Conservation (phyloP, 1,140 invertebrate genomes). For the Delia radicum region DNA sequence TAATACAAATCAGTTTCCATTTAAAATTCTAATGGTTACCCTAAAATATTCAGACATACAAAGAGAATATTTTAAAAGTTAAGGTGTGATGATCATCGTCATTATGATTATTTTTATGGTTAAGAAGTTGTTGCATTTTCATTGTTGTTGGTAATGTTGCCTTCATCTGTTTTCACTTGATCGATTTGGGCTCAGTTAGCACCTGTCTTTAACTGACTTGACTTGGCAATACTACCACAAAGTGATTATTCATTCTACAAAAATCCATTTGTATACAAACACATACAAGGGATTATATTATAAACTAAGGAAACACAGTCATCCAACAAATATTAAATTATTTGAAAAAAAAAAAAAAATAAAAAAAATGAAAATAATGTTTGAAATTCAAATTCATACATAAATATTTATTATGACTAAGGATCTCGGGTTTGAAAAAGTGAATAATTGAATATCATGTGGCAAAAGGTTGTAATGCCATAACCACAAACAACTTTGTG, state of each 20-base stretch:
- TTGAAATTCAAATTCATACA: constrained; percentile 11
- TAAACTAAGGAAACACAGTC: background rate
- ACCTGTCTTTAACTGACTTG: constrained; percentile 19
- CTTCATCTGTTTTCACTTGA: background rate
- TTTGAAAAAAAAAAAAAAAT: no score
- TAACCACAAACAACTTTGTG: no score
- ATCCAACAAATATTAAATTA: background rate
- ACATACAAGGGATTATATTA: background rate
- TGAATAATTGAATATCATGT: no score
- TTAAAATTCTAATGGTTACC: no score
- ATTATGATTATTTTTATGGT: background rate
- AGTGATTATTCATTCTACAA: constrained; percentile 12
- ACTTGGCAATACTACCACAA: constrained; percentile 18
- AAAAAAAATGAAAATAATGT: background rate
- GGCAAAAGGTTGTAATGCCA: no score
- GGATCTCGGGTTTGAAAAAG: no score
- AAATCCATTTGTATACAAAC: background rate
- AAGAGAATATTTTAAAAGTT: background rate
- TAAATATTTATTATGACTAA: background rate
- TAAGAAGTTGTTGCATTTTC: background rate
- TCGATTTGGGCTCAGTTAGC: constrained; percentile 21
- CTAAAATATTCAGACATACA: background rate
- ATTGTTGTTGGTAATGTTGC: background rate
- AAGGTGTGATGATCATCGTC: background rate
- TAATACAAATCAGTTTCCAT: no score